These are phyloP conservation scores for Ammodytes dubius DNA, from an alignment of 2,113 vertebrate species.

Conservation along the genomic window DNA sequence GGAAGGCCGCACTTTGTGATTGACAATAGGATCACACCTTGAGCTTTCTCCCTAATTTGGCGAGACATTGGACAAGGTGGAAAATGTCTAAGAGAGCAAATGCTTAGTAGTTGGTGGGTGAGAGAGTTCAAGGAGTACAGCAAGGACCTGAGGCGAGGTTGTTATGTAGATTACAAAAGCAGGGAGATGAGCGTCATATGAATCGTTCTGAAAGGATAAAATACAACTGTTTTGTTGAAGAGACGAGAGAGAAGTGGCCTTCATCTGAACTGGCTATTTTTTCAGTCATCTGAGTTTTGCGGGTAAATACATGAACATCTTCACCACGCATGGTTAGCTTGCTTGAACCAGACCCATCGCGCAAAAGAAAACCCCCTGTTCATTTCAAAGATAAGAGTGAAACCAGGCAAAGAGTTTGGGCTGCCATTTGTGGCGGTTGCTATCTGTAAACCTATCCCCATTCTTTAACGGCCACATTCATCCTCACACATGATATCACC, in stretches of 20 bases:
- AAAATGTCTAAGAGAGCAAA: conserved; percentile 42
- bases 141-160: not conserved
- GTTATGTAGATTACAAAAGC: not conserved
- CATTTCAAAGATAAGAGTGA: conserved; percentile 1
- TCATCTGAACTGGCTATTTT: conserved; percentile 7
- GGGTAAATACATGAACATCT: not conserved
- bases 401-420: not conserved
- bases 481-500: conserved; percentile 41
- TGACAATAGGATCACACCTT: conserved; percentile 12
- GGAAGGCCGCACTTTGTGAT: conserved; percentile 10
- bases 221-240: not conserved
- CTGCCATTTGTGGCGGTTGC: not conserved
- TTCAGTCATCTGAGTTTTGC: conserved; percentile 21
- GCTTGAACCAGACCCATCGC: fast-evolving
- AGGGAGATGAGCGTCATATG: not conserved
- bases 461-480: conserved; percentile 31
- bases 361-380: not conserved
- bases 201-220: not conserved
- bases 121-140: conserved; percentile 22
- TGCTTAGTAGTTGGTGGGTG: conserved; percentile 16
- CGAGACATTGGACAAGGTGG: conserved; percentile 38
- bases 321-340: not conserved
- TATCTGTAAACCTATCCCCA: conserved; percentile 42
- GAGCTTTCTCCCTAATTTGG: conserved; percentile 34
- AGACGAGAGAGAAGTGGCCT: not conserved